Evolutionary conservation across 2,888 invertebrate species (phyloP).

Genomic region (Schizaphis graminum): DNA sequence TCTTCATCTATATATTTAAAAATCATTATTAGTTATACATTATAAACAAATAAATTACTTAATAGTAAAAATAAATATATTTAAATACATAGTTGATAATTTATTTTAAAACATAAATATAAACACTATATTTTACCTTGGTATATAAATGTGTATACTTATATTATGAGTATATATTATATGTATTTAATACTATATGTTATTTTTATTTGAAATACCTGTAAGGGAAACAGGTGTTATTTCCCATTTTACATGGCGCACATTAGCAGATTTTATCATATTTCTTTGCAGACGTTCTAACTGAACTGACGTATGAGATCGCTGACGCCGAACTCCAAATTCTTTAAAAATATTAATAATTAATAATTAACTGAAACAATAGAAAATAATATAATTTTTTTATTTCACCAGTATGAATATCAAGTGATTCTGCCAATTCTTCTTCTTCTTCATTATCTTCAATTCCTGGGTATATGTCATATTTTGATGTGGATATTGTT

Average conservation of each 20-base stretch:
- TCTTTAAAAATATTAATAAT: constrained; percentile 68
- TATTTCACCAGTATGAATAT: constrained; percentile 78
- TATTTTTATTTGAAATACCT: constrained; percentile 67
- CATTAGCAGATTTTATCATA: constrained; percentile 82
- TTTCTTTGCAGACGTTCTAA: constrained; percentile 91
- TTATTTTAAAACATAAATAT: background rate
- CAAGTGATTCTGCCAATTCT: constrained; percentile 83
- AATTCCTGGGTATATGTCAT: constrained; percentile 82
- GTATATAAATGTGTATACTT: background rate
- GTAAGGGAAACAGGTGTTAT: constrained; percentile 74
- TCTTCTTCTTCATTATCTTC: constrained; percentile 85
- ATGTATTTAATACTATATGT: background rate
- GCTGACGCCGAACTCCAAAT: constrained; percentile 75
- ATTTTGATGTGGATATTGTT: constrained; percentile 75
- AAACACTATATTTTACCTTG: background rate
- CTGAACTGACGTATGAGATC: constrained; percentile 90
- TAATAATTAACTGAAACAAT: background rate
- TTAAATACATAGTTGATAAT: background rate
- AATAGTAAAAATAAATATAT: background rate
- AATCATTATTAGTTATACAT: constrained; percentile 12
- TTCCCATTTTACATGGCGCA: constrained; percentile 83
- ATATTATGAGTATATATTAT: background rate
- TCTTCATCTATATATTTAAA: constrained; percentile 73
- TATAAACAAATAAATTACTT: background rate
- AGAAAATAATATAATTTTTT: constrained; percentile 16